Base-by-base conservation (phyloP, 2,888 invertebrate species). In the Sphecodes monilicornis region DNA sequence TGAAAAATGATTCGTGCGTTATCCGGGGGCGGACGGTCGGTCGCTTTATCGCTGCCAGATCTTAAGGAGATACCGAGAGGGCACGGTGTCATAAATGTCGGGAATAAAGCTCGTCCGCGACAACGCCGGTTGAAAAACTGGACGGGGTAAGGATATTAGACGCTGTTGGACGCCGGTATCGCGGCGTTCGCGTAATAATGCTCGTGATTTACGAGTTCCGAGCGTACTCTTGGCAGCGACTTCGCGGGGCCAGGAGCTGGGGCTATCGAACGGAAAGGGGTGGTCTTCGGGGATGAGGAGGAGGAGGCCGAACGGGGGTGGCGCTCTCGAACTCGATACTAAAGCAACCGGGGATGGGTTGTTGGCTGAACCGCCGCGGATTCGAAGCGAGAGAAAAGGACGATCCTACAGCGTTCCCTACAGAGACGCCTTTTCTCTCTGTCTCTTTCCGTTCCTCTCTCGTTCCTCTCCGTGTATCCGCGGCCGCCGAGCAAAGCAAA, bases 171-270 rank as follows among this genome's bases (percentile, higher is more conserved):
- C 88, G 87, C 91, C 91, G 89, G 91, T 93, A 93, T 93, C 91
- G 89, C 90, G 89, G 26, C 88, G 89, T 69, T 91, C 93, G 92
- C 92, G 94, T 93, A 94, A 94, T 94, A 94, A 93, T 92, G 92
- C 90, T 74, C 80, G 90, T 94, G 94, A 94, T 92, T 92, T 88
- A 94, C 92, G 91, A 91, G 91, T 90, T 91, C 87, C 87, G 87
- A 91, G 89, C 92, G 91, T 92, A 92, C 93, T 94, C 93, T 94
- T 94, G 94, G 94, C 94, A 94, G 90, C 86, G 85, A 89, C 85
- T 89, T 89, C 57, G 82, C 68, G 80, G 78, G 74, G 83, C 75
- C 83, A 80, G 84, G 85, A 57, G 77, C 73, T 69, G 50, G 70
- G 84, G 73, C 85, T 84, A 90, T 88, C 88, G 90, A 87, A 88